These are phyloP conservation scores for Caiman crocodilus DNA, from an alignment of 2,797 vertebrate genomes.

Conservation along the genomic window DNA sequence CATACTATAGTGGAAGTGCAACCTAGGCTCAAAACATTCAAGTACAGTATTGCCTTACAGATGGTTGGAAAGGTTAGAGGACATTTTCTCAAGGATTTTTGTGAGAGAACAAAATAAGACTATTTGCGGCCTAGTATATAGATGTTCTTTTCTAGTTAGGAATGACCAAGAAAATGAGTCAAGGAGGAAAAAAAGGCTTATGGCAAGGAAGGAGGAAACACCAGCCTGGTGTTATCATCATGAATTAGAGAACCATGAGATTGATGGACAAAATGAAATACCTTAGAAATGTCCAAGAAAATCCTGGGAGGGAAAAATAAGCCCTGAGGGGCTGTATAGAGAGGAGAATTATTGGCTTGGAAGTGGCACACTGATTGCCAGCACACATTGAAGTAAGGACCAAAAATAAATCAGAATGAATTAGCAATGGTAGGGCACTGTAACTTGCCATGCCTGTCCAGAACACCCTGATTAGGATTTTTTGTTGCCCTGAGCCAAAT, in stretches of 20 bases:
- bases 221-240: neutral
- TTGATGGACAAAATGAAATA: slow-evolving; percentile 34
- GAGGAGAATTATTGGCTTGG: slow-evolving; percentile 26
- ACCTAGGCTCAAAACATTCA: neutral
- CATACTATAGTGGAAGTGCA: neutral
- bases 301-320: neutral
- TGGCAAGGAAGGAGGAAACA: neutral
- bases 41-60: neutral
- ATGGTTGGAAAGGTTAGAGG: neutral
- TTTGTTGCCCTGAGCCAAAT: too few species aligned
- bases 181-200: neutral
- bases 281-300: slow-evolving; percentile 32
- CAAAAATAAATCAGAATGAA: slow-evolving; percentile 42
- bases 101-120: neutral
- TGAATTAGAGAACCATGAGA: slow-evolving; percentile 10
- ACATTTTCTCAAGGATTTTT: neutral
- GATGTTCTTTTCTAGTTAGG: slow-evolving; percentile 8
- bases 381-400: slow-evolving; percentile 32
- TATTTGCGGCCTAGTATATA: neutral
- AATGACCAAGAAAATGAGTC: neutral
- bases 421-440: slow-evolving; percentile 4
- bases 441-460: too few species aligned
- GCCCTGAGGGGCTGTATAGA: neutral
- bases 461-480: too few species aligned
- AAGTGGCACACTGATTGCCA: slow-evolving; percentile 32